phyloP scores from a whole-genome alignment of 1,140 invertebrate genomes.

The Bombus pascuorum region DNA sequence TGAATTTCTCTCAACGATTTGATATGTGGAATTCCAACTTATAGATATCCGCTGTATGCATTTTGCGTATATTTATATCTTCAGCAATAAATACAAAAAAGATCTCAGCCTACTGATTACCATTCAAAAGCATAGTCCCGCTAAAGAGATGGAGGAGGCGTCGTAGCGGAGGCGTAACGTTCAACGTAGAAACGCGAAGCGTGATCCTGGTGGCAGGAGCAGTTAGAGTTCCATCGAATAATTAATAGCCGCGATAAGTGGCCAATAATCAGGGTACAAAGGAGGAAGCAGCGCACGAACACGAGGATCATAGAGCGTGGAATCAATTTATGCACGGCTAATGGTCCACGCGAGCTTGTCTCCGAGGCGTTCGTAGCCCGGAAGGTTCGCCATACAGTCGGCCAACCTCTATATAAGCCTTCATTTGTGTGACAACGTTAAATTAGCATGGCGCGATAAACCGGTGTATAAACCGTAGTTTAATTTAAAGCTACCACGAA shows the following conservation, averaged over 20 bases:
- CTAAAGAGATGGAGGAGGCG: background rate
- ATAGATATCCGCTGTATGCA: background rate
- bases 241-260: constrained; percentile 43
- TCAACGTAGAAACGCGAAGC: background rate
- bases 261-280: constrained; percentile 40
- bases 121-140: background rate
- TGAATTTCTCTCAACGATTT: too few relatives aligned
- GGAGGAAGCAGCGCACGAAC: constrained; percentile 28
- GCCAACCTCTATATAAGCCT: constrained; percentile 26
- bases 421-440: constrained; percentile 49
- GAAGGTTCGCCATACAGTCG: background rate
- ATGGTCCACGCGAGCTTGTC: constrained; percentile 46
- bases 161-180: background rate
- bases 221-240: constrained; percentile 32
- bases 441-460: constrained; percentile 51
- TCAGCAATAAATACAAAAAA: background rate
- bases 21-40: too few relatives aligned
- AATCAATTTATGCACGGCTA: constrained; percentile 55
- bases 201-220: background rate
- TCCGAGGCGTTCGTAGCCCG: constrained; percentile 33
- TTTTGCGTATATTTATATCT: background rate
- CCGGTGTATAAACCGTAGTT: constrained; percentile 33
- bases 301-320: constrained; percentile 44
- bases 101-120: background rate
- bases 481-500: constrained; percentile 41